Percentiles rank a stretch among this genome's conserved stretches.
phyloP scores from a whole-genome alignment of 2,888 invertebrate species.

The Lepidochrysops patricia region DNA sequence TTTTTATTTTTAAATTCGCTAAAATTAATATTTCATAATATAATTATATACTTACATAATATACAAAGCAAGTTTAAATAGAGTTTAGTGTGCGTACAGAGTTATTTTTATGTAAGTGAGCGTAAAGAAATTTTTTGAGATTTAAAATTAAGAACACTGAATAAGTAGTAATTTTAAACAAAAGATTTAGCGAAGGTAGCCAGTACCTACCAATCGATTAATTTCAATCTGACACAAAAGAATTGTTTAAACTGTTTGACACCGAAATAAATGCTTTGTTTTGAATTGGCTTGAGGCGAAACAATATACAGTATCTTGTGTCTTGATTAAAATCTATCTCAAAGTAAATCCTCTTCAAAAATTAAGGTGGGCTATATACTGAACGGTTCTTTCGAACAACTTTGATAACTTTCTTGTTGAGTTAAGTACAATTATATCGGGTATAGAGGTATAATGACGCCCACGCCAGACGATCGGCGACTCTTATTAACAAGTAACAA shows the following conservation, averaged over 20 bases:
- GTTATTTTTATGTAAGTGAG: too few species aligned
- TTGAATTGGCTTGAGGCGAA: not conserved
- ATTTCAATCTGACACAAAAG: not conserved
- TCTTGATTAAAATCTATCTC: slow-evolving; percentile 1
- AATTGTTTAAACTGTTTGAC: not conserved
- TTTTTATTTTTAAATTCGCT: too few species aligned
- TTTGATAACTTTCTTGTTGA: not conserved
- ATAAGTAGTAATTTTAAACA: not conserved
- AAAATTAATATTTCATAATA: too few species aligned
- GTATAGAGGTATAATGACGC: not conserved
- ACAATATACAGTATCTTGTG: not conserved
- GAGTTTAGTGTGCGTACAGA: too few species aligned
- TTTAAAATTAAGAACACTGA: too few species aligned
- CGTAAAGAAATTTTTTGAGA: too few species aligned
- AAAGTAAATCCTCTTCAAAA: not conserved
- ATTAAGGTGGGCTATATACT: not conserved
- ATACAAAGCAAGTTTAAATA: too few species aligned
- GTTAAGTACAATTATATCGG: not conserved
- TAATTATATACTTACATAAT: too few species aligned
- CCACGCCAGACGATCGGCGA: not conserved
- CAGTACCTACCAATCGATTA: not conserved
- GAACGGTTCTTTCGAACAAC: too few species aligned
- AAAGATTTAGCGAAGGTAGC: not conserved
- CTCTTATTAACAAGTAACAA: too few species aligned
- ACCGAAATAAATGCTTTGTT: slow-evolving; percentile 3